These are phyloP conservation scores for Potamarius usumacintae DNA, from an alignment of 2,113 vertebrate genomes.

Conservation along the genomic window DNA sequence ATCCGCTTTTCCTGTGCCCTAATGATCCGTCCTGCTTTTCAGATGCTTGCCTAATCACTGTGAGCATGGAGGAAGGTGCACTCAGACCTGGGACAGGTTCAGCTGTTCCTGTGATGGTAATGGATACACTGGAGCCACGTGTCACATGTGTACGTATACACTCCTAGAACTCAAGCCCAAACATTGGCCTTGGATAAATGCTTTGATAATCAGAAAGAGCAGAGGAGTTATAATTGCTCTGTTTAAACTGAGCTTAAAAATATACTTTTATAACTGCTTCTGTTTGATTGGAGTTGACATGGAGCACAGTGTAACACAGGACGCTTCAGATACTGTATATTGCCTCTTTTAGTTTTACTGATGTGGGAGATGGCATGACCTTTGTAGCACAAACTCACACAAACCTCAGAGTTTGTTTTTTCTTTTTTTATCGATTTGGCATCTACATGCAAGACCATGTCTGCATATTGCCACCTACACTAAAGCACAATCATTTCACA, in stretches of 20 bases:
- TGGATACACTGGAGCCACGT: conserved; percentile 92
- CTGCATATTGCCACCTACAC: background rate
- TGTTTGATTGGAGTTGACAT: background rate
- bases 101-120: conserved; percentile 90
- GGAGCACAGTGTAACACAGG: background rate
- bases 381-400: background rate
- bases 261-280: background rate
- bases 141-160: conserved; percentile 85
- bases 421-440: conserved; percentile 9
- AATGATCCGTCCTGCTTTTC: conserved; percentile 44
- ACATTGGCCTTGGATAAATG: background rate
- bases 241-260: background rate
- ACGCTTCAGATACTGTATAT: background rate
- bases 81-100: conserved; percentile 94
- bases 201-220: background rate
- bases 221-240: background rate
- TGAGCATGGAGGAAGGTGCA: conserved; percentile 90
- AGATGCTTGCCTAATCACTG: conserved; percentile 98
- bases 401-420: background rate
- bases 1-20: background rate
- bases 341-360: background rate
- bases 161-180: background rate
- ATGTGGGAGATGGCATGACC: background rate
- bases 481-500: background rate
- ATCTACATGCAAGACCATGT: background rate